phyloP scores from a whole-genome alignment of 2,113 vertebrate species.

The Pseudolaguvia tuberculata region DNA sequence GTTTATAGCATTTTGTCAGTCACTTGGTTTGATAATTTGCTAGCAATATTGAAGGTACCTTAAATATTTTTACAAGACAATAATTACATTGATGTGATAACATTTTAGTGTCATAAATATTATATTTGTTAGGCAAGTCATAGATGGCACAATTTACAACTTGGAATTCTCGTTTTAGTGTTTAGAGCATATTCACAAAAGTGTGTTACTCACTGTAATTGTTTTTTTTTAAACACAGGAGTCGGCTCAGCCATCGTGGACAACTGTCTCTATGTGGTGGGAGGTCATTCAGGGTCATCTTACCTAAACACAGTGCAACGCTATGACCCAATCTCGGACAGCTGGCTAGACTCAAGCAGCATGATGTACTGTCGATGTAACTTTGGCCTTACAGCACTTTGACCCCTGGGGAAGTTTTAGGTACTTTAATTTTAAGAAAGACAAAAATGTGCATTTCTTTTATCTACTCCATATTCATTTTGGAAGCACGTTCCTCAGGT shows the following conservation, averaged over 20 bases:
- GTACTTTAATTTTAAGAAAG: slow-evolving; percentile 32
- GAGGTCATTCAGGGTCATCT: slow-evolving; percentile 94
- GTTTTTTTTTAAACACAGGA: slow-evolving; percentile 61
- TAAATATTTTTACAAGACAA: too few relatives aligned
- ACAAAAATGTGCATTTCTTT: slow-evolving; percentile 50
- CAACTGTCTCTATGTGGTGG: slow-evolving; percentile 94
- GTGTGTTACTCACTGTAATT: not conserved
- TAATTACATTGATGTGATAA: too few relatives aligned
- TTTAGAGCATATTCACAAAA: not conserved
- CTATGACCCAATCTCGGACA: slow-evolving; percentile 90
- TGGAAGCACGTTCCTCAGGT: slow-evolving; percentile 9
- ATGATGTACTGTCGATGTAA: slow-evolving; percentile 98
- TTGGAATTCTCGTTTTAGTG: not conserved
- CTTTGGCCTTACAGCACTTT: slow-evolving; percentile 93
- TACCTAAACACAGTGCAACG: slow-evolving; percentile 95
- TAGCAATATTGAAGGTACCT: too few relatives aligned
- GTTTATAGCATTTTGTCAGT: too few relatives aligned
- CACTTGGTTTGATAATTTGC: too few relatives aligned
- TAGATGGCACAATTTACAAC: too few relatives aligned
- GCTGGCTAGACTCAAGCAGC: slow-evolving; percentile 91
- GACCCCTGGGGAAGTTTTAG: slow-evolving; percentile 66
- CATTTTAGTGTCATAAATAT: too few relatives aligned
- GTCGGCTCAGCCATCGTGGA: slow-evolving; percentile 94
- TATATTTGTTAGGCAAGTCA: too few relatives aligned
- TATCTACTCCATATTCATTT: slow-evolving; percentile 23